Conservation (phyloP, 2,797 vertebrate genomes). For the Rhadinocentrus ornatus region DNA sequence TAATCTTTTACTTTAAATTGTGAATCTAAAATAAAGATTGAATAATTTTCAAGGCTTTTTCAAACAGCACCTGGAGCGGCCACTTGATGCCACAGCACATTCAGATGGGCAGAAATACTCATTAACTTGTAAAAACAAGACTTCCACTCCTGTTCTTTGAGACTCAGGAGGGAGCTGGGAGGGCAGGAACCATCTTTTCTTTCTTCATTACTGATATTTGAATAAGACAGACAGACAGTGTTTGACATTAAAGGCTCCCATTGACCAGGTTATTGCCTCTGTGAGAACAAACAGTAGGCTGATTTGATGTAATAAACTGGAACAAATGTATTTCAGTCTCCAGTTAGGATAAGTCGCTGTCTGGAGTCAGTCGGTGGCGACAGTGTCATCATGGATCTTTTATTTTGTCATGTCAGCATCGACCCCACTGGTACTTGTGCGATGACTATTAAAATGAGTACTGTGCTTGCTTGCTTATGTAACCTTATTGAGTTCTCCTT, state of each 20-base stretch:
- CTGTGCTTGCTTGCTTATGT: conserved; percentile 52
- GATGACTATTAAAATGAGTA: conserved; percentile 45
- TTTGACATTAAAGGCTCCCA: conserved; percentile 71
- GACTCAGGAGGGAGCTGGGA: conserved; percentile 45
- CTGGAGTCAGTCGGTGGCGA: conserved; percentile 32
- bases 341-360: conserved; percentile 61
- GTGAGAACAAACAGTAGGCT: conserved; percentile 62
- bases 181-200: conserved; percentile 39
- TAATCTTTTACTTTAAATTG: too few relatives aligned
- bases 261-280: conserved; percentile 63
- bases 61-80: background rate
- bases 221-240: conserved; percentile 65
- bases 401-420: conserved; percentile 61
- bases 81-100: conserved; percentile 31
- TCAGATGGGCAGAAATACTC: conserved; percentile 50
- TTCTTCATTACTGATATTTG: conserved; percentile 66
- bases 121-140: conserved; percentile 72
- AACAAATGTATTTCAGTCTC: conserved; percentile 69
- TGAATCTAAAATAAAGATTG: background rate
- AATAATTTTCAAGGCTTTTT: conserved; percentile 16
- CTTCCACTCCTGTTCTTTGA: conserved; percentile 55
- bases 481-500: conserved; percentile 65
- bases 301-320: conserved; percentile 73
- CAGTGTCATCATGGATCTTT: conserved; percentile 58
- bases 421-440: conserved; percentile 15